These are phyloP conservation scores for Sardina pilchardus DNA, from an alignment of 2,113 vertebrate genomes.

Conservation along the genomic window DNA sequence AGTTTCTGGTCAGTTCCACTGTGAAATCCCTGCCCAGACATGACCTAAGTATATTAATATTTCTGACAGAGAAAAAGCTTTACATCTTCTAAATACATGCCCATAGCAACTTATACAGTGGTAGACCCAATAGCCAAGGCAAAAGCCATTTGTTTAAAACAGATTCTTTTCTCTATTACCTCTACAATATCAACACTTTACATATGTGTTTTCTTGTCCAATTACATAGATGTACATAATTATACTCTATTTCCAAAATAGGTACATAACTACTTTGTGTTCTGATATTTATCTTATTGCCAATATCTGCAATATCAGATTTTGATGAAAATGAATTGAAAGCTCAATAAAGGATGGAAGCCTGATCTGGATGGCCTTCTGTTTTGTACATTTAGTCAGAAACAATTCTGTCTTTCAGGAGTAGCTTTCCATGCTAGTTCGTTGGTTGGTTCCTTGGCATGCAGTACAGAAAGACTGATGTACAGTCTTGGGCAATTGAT, in stretches of 20 bases:
- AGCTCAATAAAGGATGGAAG: conserved; percentile 72
- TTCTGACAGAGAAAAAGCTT: conserved; percentile 45
- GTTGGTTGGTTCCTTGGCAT: too few relatives aligned
- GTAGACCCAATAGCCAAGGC: not conserved
- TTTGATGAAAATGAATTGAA: conserved; percentile 65
- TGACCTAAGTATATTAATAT: not conserved
- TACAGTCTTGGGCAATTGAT: too few relatives aligned
- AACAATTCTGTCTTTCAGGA: not conserved
- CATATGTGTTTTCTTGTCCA: not conserved
- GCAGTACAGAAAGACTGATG: too few relatives aligned
- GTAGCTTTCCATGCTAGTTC: too few relatives aligned
- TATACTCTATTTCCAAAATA: conserved; percentile 65
- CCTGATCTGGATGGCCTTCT: conserved; percentile 44
- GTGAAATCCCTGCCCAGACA: not conserved
- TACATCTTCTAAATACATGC: conserved; percentile 49
- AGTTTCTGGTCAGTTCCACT: not conserved
- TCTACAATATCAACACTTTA: conserved; percentile 7
- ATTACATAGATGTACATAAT: conserved; percentile 69
- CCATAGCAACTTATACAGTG: conserved; percentile 26
- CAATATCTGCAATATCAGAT: conserved; percentile 67
- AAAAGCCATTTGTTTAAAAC: not conserved
- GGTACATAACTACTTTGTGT: conserved; percentile 64
- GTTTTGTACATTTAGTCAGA: not conserved
- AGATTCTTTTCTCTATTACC: not conserved
- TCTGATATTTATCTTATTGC: conserved; percentile 70